Evolutionary conservation across 2,113 vertebrate species (phyloP), one percentile per base, ranked within the genome.

Genomic region (Etia nguti): DNA sequence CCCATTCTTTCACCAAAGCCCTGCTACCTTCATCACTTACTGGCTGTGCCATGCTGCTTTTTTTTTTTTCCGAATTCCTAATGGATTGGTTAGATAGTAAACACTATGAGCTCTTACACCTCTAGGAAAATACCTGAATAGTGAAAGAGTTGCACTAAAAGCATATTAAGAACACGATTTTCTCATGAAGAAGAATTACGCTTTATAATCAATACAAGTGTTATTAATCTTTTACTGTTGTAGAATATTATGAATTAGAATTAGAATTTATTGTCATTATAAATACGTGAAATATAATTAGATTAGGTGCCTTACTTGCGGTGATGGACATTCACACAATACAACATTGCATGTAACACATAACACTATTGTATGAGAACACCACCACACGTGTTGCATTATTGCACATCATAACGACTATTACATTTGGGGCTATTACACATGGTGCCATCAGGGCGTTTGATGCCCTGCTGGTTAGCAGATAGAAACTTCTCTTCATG

Each of bases 1-100:
- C 60, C 75, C 90, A 94, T 94, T 93, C 90, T 90, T 95, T 88
- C 68, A 80, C 56, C 79, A 85, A 56, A 82, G 48, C 79, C 34
- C 68, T 34, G 24, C 54, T 70, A 31, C 4, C 38, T 62, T 65
- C n/a, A 46, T 50, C 20, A 41, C 6, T 10, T 46, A 73, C 70
- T 50, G 43, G 16, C 43, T 29, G 24, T 50, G 6, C 15, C 8
- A 36, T 68, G 3, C 29, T 4, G 13, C 34, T 36, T 36, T 36
- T 65, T 65, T 31, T 9, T 57, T 41, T 24, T 24, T 57, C 31
- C 18, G 0, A 43, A 24, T 8, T 26, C n/a, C 65, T 70, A 43
- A 26, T 46, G 38, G 43, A 57, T 54, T 54, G 34, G 12, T 41
- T 77, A 41, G 36, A 56, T n/a, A 26, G 20, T n/a, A 83, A 20